These are phyloP conservation scores for Diuraphis noxia DNA, from an alignment of 1,140 invertebrate genomes.

Conservation along the genomic window DNA sequence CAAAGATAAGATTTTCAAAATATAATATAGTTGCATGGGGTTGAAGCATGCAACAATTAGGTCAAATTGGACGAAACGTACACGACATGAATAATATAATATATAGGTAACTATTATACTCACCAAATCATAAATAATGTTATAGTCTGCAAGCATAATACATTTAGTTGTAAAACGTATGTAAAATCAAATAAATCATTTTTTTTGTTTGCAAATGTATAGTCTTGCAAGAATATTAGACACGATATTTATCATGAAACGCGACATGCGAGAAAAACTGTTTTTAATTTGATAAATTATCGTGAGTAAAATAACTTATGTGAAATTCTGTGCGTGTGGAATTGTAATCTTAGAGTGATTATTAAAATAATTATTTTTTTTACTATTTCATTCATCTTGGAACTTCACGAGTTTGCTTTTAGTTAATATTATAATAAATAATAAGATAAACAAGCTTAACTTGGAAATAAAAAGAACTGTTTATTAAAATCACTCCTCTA, in stretches of 20 bases:
- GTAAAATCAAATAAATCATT: background rate
- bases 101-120: background rate
- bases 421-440: background rate
- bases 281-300: background rate
- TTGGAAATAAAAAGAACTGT: background rate
- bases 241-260: background rate
- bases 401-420: background rate
- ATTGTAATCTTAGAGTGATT: background rate
- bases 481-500: background rate
- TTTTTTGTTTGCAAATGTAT: background rate
- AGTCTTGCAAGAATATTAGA: background rate
- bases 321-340: conserved; percentile 9
- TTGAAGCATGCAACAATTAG: background rate
- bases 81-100: background rate
- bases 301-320: conserved; percentile 6
- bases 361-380: background rate
- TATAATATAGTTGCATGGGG: background rate
- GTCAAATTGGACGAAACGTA: background rate
- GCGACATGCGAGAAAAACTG: background rate
- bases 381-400: background rate
- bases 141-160: background rate
- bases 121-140: background rate
- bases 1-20: background rate
- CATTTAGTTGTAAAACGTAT: background rate
- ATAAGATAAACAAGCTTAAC: background rate